These are phyloP conservation scores for Cyprinodon brontotheroides DNA, from an alignment of 2,113 vertebrate genomes.

Conservation along the genomic window DNA sequence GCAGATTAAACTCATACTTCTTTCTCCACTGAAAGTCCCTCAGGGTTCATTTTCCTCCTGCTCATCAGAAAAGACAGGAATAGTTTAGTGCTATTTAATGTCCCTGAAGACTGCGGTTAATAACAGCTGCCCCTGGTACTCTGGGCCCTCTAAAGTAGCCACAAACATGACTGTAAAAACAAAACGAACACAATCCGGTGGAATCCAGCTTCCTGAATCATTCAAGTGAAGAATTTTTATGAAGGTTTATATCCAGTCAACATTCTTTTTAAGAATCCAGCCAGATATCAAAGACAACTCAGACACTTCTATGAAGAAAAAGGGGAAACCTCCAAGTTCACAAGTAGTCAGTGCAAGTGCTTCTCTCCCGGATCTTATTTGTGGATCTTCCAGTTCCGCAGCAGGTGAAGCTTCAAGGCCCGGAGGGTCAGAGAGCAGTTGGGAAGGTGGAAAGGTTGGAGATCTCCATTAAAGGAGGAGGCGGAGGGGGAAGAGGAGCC, in stretches of 20 bases:
- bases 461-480: conserved; percentile 9
- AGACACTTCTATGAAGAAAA: not conserved
- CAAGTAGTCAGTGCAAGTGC: conserved; percentile 9
- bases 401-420: conserved; percentile 68
- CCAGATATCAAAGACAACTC: not conserved
- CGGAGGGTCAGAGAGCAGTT: conserved; percentile 43
- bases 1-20: conserved; percentile 3
- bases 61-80: not conserved
- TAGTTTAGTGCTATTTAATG: conserved; percentile 14
- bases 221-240: conserved; percentile 1
- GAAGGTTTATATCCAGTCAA: conserved; percentile 13
- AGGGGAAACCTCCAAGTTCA: conserved; percentile 26
- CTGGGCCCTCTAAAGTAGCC: conserved; percentile 5
- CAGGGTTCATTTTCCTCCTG: conserved; percentile 5
- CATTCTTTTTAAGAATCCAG: not conserved
- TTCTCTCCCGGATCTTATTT: conserved; percentile 64
- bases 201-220: conserved; percentile 8
- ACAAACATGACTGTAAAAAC: conserved; percentile 27
- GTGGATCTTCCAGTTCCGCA: conserved; percentile 83
- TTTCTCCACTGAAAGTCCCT: conserved; percentile 7
- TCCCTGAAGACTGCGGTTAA: conserved; percentile 1
- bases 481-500: conserved; percentile 23
- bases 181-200: conserved; percentile 11
- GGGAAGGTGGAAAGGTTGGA: conserved; percentile 32
- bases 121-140: conserved; percentile 35